Percentiles rank a stretch among this genome's conserved stretches.
These are phyloP conservation scores for Rhysida immarginata DNA, from an alignment of 1,140 invertebrate species.

Conservation along the genomic window DNA sequence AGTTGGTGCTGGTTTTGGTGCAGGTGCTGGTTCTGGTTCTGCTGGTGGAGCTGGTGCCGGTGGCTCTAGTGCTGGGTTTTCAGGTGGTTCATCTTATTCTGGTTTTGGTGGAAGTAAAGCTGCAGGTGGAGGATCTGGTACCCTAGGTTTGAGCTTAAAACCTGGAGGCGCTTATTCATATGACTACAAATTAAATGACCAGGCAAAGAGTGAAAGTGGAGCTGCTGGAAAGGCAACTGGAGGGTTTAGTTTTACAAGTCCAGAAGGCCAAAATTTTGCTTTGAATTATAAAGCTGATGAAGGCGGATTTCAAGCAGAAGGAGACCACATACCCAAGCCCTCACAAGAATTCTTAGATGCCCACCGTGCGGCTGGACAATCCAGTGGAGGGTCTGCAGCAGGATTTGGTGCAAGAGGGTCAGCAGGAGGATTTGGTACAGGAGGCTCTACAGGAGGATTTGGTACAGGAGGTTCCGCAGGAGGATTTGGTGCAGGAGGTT, in stretches of 20 bases:
- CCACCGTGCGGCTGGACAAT: neutral
- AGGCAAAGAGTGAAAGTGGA: slow-evolving; percentile 33
- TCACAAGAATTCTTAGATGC: neutral
- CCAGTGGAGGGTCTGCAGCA: neutral
- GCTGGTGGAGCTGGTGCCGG: neutral
- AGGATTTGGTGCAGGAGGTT: too few species aligned
- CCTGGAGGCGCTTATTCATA: slow-evolving; percentile 12
- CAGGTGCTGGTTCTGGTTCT: neutral
- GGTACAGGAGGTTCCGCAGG: too few species aligned
- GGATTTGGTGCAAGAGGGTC: too few species aligned
- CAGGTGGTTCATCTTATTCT: too few species aligned
- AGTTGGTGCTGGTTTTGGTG: neutral
- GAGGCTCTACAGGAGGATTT: too few species aligned
- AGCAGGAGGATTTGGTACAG: too few species aligned
- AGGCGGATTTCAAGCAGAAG: slow-evolving; percentile 39
- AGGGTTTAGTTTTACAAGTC: slow-evolving; percentile 40
- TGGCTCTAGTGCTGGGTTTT: slow-evolving; percentile 1
- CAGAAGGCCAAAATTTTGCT: slow-evolving; percentile 38
- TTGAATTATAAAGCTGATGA: slow-evolving; percentile 46
- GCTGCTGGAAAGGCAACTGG: slow-evolving; percentile 38
- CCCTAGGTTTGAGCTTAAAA: neutral
- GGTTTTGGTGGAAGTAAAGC: neutral
- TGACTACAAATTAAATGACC: slow-evolving; percentile 17
- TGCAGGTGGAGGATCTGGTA: neutral
- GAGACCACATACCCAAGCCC: slow-evolving; percentile 25